Evolutionary conservation across 2,113 vertebrate genomes (phyloP), one percentile per base, ranked within the genome.

Genomic region (Crypturellus undulatus): DNA sequence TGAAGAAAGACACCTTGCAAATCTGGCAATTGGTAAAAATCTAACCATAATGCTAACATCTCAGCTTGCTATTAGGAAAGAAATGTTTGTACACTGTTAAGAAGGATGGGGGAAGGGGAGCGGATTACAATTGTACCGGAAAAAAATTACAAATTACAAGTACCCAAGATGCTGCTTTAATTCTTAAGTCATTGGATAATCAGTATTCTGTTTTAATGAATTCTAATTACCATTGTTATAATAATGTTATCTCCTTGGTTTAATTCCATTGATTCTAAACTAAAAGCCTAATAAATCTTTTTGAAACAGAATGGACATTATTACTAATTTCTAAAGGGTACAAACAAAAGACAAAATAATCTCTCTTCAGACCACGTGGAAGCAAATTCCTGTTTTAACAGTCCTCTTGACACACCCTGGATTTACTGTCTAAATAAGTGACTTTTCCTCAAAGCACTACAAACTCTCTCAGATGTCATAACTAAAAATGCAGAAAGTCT

Each of bases 361-460:
- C 30, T 32, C 54, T 32, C 5, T 58, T 58, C 54, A 58, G 54
- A 58, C 28, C 6, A 78, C 0, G 0, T 80, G 43, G 45, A 72
- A 69, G 69, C 7, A 62, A 86, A 42, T 63, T 64, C 62, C 79
- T 69, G 10, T 88, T 69, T 30, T 75, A 70, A 56, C 25, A 78
- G 49, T 25, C 51, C 90, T 85, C 51, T 30, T 70, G 51, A 82
- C 51, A 87, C 24, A 67, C 62, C 7, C 58, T 80, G 65, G 25
- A 38, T 15, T 77, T 36, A 16, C 13, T 26, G 77, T 80, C 65
- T 34, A 90, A 43, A 77, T 38, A 63, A 18, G 10, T 4, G 12
- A 51, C 47, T 52, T 42, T 90, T 92, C 47, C 60, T 30, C 6
- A 86, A 60, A 80, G 54, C 56, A 28, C 32, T 30, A 79, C 7